Evolutionary conservation across 2,797 vertebrate genomes (phyloP), one percentile per base, ranked within the genome.

Genomic region (Fratercula arctica): DNA sequence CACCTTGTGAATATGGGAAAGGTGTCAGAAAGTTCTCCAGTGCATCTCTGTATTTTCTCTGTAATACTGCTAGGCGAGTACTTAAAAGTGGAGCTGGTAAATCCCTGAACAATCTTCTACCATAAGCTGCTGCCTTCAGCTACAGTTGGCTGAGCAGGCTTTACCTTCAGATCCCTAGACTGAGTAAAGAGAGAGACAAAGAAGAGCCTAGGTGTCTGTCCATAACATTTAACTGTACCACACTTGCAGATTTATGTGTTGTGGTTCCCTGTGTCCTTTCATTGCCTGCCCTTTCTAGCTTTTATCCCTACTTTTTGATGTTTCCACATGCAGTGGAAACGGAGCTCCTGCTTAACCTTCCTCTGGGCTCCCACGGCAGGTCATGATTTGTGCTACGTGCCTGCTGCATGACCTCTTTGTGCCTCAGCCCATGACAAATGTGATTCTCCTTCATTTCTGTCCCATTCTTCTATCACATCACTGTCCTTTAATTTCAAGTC

Each of bases 191-290:
- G n/a, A 77, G 23, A 78, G 8, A 75, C 11, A 85, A 66, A 13
- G 63, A 90, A 84, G 41, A 3, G 2, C 26, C 41, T 57, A 6
- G 0, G 1, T 1, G 16, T 39, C 66, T 73, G 66, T 31, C 59
- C 26, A 0, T 8, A 93, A 73, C 19, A 26, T 0, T 0, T 41
- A 67, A 68, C 59, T 33, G 12, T 3, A 1, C 37, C 63, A 67
- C 31, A 33, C 12, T 51, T 59, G 29, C 29, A 79, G 39, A 50
- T 87, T 59, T 64, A 54, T 6, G 6, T 39, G 16, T n/a, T 17
- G 20, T 11, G 46, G 25, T n/a, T 89, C 63, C 29, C 46, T 15
- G 3, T 37, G 50, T 33, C 43, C n/a, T 43, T 64, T 51, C 45
- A 85, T 68, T 77, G 28, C 16, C 33, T 77, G 33, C 13, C 25